Conservation (phyloP, 2,888 invertebrate species). For the Nephrotoma guestfalica region DNA sequence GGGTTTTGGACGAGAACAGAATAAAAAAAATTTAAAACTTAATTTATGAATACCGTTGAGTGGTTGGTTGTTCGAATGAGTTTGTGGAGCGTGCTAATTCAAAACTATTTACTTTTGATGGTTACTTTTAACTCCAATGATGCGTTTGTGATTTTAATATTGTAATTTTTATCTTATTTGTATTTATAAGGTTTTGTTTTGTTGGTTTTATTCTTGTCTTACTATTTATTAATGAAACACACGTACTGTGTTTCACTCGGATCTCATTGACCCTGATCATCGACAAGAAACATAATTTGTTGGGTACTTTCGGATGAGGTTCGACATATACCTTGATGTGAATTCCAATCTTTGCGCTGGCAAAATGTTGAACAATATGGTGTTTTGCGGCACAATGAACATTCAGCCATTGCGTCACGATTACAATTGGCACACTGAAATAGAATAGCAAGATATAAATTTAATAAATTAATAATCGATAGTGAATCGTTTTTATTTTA, state of each 20-base stretch:
- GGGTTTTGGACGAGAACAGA: not conserved
- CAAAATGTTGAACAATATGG: conserved; percentile 84
- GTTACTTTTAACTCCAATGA: not conserved
- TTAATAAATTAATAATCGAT: not conserved
- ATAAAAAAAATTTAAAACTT: not conserved
- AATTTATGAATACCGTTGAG: not conserved
- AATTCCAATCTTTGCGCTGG: conserved; percentile 79
- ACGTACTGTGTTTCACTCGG: conserved; percentile 2
- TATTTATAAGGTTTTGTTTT: not conserved
- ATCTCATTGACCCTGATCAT: conserved; percentile 38
- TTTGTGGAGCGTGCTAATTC: not conserved
- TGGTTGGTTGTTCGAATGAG: not conserved
- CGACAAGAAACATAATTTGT: conserved; percentile 76
- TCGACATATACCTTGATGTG: conserved; percentile 74
- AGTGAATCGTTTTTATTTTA: too few relatives aligned
- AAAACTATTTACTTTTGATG: not conserved
- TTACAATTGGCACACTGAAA: conserved; percentile 77
- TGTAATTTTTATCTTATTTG: not conserved
- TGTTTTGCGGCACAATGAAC: conserved; percentile 70
- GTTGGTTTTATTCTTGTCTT: not conserved
- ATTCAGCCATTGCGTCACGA: conserved; percentile 73
- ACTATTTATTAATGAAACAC: conserved; percentile 1
- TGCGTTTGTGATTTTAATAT: not conserved
- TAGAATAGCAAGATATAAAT: conserved; percentile 4
- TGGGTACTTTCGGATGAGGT: conserved; percentile 54